Percentiles rank a stretch among this genome's conserved stretches.
phyloP scores from a whole-genome alignment of 1,140 invertebrate species.

The Neodiprion lecontei region DNA sequence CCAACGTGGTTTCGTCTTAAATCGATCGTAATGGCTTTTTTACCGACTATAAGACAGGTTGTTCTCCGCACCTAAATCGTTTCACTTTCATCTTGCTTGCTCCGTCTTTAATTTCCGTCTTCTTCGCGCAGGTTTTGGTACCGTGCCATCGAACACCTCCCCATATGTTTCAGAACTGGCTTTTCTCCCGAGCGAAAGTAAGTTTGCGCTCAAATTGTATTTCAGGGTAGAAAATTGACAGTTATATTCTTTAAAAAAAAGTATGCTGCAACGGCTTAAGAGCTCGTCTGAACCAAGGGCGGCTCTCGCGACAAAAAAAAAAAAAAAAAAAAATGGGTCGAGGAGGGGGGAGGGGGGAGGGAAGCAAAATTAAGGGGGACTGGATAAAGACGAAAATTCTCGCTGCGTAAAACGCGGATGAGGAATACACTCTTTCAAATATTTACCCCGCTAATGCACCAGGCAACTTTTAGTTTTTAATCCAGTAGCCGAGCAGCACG shows the following conservation, averaged over 20 bases:
- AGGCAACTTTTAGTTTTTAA: conserved; percentile 12
- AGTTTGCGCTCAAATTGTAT: conserved; percentile 41
- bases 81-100: background rate
- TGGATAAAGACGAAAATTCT: background rate
- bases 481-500: background rate
- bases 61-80: background rate
- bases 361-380: background rate
- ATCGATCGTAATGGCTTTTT: background rate
- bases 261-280: background rate
- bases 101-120: background rate
- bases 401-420: background rate
- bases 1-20: background rate
- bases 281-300: background rate
- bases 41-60: background rate
- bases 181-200: conserved; percentile 21
- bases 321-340: background rate
- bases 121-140: background rate
- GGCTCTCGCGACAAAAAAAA: background rate
- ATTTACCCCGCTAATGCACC: conserved; percentile 15
- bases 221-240: conserved; percentile 41
- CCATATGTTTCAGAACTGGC: conserved; percentile 11
- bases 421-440: conserved; percentile 9
- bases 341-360: background rate
- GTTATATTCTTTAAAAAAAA: conserved; percentile 45
- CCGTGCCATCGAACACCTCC: conserved; percentile 22